Evolutionary conservation across 2,888 invertebrate genomes (phyloP).

Genomic region (Agonum fuliginosum): DNA sequence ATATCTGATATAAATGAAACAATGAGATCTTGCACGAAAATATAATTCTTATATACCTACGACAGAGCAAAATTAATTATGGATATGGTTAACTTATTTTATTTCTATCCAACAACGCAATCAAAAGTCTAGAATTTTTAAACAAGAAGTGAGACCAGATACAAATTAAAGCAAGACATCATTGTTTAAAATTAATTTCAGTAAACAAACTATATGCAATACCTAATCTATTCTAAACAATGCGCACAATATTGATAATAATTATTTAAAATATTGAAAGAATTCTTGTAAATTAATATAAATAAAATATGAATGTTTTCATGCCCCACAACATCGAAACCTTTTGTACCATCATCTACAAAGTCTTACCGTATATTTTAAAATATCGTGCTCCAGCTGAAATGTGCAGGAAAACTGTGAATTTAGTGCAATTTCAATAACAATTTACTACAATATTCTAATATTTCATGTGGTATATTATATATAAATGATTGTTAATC

Average conservation of each 20-base stretch:
- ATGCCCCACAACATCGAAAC: slow-evolving; percentile 8
- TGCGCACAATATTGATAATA: too few species aligned
- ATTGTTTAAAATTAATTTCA: neutral
- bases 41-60: too few species aligned
- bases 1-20: too few species aligned
- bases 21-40: too few species aligned
- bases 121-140: too few species aligned
- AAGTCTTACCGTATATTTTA: slow-evolving; percentile 58
- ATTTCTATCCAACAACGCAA: too few species aligned
- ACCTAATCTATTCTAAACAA: too few species aligned
- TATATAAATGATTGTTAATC: neutral
- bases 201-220: neutral
- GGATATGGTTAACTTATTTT: too few species aligned
- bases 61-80: too few species aligned
- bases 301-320: neutral
- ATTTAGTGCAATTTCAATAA: slow-evolving; percentile 44
- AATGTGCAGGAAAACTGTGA: slow-evolving; percentile 51
- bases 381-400: slow-evolving; percentile 58
- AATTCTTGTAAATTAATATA: neutral
- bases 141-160: too few species aligned
- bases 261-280: neutral
- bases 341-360: neutral
- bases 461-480: neutral
- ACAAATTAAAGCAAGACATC: neutral
- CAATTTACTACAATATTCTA: slow-evolving; percentile 2